A percentile compares a stretch with the other conserved stretches of the same genome.
Conservation (phyloP, 2,113 vertebrate species). For the Archilochus colubris region DNA sequence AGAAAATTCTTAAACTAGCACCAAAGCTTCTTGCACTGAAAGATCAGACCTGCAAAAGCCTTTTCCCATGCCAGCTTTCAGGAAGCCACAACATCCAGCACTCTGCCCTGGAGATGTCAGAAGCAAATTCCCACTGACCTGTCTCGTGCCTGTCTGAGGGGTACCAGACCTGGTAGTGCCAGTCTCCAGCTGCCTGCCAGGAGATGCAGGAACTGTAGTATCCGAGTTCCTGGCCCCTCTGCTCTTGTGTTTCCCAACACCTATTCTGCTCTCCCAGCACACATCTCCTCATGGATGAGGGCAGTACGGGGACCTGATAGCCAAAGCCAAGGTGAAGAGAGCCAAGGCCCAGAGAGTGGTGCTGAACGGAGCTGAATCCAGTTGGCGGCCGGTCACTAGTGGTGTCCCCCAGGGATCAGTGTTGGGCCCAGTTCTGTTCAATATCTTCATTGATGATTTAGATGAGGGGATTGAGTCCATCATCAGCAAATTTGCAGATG, state of each 20-base stretch:
- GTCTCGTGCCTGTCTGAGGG: fast-evolving
- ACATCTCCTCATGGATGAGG: neutral
- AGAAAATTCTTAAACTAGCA: neutral
- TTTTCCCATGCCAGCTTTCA: neutral
- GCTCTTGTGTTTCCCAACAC: neutral
- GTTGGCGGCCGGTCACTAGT: no score
- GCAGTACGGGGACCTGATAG: neutral
- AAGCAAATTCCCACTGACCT: neutral
- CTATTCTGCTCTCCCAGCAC: neutral
- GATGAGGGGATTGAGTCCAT: no score
- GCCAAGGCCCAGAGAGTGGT: no score
- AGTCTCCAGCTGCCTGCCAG: neutral
- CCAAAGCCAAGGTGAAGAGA: neutral
- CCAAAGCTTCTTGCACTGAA: neutral
- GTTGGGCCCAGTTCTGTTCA: no score
- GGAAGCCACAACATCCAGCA: neutral
- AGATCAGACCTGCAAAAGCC: fast-evolving
- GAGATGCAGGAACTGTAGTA: fast-evolving
- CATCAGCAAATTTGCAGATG: no score
- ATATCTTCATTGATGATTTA: no score
- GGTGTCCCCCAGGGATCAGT: no score
- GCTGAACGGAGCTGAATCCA: no score
- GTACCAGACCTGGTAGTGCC: no score
- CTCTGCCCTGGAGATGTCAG: neutral
- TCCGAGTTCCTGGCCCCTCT: neutral